Base-by-base conservation (phyloP, 2,797 vertebrate species). In the Acanthis flammea region DNA sequence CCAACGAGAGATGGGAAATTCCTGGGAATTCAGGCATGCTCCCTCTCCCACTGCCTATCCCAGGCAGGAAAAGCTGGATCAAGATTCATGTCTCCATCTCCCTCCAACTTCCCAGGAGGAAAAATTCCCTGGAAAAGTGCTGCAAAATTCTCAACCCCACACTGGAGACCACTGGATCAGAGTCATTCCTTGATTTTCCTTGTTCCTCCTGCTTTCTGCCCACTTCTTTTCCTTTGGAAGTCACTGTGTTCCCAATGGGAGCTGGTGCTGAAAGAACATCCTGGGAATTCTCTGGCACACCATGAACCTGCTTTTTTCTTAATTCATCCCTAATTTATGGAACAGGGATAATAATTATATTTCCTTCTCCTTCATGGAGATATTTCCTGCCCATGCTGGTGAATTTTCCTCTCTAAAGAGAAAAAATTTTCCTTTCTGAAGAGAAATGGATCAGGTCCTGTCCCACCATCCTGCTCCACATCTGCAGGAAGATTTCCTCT, bases 341-440 rank as follows among this genome's bases (percentile, higher is more conserved):
- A 33, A 3, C 8, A 42, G 12, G 21, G 7, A 14, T 47, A 21
- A 25, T 18, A 28, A 68, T 72, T 37, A 1, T 3, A 35, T 55
- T 22, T 68, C 18, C 22, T 50, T 13, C 25, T 73, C 57, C 35
- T 60, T 44, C 41, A 6, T 4, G 15, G 6, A 45, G 30, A 5
- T 0, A 0, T 57, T 71, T 68, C 25, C 53, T 83, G 10, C 21
- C 47, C 3, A 1, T 19, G 8, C 27, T 12, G 14, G 33, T 9
- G 37, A 57, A 23, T 67, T 71, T 7, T 60, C 12, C 16, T 27
- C 60, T 39, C 14, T 14, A 14, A 3, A 6, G 37, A 53, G 41
- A 22, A 66, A 35, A 4, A 8, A 30, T 2, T n/a, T n/a, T n/a
- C n/a, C n/a, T n/a, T n/a, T n/a, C n/a, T n/a, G n/a, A n/a, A n/a